These are phyloP conservation scores for Varroa destructor DNA, from an alignment of 1,140 invertebrate species.

Conservation along the genomic window DNA sequence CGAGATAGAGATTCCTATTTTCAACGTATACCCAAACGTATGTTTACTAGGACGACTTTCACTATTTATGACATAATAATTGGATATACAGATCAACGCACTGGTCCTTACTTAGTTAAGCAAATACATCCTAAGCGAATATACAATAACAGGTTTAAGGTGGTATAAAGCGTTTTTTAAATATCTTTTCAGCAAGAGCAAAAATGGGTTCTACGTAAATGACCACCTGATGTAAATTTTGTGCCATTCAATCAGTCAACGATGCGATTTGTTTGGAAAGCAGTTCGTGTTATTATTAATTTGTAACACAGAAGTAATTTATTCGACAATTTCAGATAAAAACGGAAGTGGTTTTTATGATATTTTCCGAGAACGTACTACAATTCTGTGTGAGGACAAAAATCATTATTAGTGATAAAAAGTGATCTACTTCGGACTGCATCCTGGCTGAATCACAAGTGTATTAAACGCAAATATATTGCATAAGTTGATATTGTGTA, in stretches of 20 bases:
- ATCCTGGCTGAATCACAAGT: no score
- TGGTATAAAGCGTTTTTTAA: background rate
- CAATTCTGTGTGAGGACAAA: background rate
- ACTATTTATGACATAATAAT: background rate
- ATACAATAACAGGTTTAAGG: background rate
- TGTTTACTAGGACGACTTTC: background rate
- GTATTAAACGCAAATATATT: no score
- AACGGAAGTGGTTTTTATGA: background rate
- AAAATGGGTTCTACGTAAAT: no score
- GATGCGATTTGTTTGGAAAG: no score
- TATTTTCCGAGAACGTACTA: background rate
- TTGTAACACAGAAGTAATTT: no score
- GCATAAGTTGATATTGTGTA: no score
- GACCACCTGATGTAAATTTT: no score
- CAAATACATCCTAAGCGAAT: background rate
- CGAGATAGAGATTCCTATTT: constrained; percentile 5
- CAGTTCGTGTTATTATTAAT: no score
- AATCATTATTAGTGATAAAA: background rate
- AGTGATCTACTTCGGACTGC: no score
- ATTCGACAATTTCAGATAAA: no score
- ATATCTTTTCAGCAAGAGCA: background rate
- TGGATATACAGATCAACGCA: background rate
- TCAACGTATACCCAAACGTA: constrained; percentile 11
- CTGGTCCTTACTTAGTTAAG: background rate
- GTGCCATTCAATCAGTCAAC: no score